phyloP scores from a whole-genome alignment of 2,888 invertebrate genomes.

The Asteroscopus sphinx region DNA sequence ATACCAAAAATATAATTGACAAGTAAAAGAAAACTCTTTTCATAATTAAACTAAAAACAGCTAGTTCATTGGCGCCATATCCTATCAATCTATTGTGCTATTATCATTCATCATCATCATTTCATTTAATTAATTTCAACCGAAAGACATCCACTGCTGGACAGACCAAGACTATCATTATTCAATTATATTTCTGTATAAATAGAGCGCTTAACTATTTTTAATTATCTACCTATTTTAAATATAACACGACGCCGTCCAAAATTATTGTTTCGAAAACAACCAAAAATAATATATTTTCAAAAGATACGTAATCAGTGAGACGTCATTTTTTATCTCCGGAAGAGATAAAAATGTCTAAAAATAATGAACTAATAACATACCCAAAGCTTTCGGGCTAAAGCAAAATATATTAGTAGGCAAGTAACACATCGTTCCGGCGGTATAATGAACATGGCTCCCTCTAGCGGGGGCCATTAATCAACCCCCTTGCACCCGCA shows the following conservation, averaged over 20 bases:
- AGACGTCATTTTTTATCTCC: slow-evolving; percentile 80
- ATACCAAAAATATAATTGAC: slow-evolving; percentile 11
- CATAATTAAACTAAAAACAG: not conserved
- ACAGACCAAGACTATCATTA: slow-evolving; percentile 26
- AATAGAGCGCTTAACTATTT: slow-evolving; percentile 68
- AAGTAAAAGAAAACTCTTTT: slow-evolving; percentile 2
- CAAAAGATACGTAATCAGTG: slow-evolving; percentile 71
- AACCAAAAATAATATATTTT: slow-evolving; percentile 66
- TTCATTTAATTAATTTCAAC: too few relatives aligned
- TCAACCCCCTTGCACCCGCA: slow-evolving; percentile 80
- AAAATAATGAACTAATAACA: slow-evolving; percentile 86
- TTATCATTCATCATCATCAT: too few relatives aligned
- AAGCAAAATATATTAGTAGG: slow-evolving; percentile 86
- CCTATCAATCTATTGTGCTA: slow-evolving; percentile 34
- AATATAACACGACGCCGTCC: slow-evolving; percentile 64
- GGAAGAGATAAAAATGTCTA: slow-evolving; percentile 85
- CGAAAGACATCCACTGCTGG: too few relatives aligned
- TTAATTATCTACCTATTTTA: slow-evolving; percentile 60
- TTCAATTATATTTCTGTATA: slow-evolving; percentile 53
- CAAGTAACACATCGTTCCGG: slow-evolving; percentile 88
- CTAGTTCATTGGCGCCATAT: slow-evolving; percentile 2
- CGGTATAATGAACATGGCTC: slow-evolving; percentile 89
- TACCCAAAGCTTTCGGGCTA: slow-evolving; percentile 74
- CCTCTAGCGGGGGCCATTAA: slow-evolving; percentile 84
- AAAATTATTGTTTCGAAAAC: slow-evolving; percentile 62